These are phyloP conservation scores for Panthera leo DNA, from an alignment of 2,113 vertebrate species.

Conservation along the genomic window DNA sequence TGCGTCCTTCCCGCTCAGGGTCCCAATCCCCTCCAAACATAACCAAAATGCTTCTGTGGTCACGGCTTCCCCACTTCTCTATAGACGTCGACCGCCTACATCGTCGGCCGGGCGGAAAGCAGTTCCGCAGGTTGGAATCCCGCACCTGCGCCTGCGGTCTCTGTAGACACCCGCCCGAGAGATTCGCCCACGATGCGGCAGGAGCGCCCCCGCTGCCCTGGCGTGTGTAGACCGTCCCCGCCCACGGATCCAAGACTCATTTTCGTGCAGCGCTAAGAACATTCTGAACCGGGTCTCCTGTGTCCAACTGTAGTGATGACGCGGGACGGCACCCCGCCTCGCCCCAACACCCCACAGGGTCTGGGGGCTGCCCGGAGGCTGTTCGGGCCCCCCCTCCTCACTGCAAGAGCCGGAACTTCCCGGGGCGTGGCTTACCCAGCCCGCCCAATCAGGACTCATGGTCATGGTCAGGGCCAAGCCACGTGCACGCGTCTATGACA, in stretches of 20 bases:
- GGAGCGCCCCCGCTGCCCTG: background rate
- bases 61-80: background rate
- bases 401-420: fast-evolving
- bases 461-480: background rate
- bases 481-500: fast-evolving
- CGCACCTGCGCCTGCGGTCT: fast-evolving
- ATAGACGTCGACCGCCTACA: no score
- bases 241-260: background rate
- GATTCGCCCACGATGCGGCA: fast-evolving
- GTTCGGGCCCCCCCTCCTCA: background rate
- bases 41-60: no score
- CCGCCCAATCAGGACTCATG: no score
- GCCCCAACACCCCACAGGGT: no score
- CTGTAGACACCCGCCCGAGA: background rate
- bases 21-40: background rate
- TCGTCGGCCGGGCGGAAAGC: background rate
- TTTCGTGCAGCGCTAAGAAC: background rate
- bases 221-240: background rate
- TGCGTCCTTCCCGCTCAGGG: fast-evolving
- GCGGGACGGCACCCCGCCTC: background rate
- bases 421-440: background rate
- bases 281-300: background rate
- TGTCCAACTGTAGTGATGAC: fast-evolving
- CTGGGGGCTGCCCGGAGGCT: fast-evolving
- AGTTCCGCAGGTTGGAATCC: fast-evolving